These are phyloP conservation scores for Babylonia areolata DNA, from an alignment of 1,140 invertebrate species.

Conservation along the genomic window DNA sequence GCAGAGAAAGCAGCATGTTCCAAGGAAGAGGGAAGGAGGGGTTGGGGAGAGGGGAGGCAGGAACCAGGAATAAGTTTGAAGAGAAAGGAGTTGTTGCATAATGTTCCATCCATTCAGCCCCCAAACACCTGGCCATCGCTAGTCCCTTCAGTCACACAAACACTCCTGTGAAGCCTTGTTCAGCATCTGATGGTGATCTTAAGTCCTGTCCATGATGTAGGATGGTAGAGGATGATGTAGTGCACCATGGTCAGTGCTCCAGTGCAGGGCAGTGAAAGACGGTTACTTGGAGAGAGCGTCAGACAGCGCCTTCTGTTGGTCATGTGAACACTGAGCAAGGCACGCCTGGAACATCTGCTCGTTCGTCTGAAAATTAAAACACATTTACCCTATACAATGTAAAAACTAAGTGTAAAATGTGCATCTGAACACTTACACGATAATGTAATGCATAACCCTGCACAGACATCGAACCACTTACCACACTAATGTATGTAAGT, in stretches of 20 bases:
- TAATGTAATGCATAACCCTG: background rate
- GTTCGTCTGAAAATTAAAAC: slow-evolving; percentile 80
- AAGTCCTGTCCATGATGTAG: too few species aligned
- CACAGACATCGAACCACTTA: background rate
- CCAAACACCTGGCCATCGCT: too few species aligned
- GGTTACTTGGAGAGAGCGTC: slow-evolving; percentile 52
- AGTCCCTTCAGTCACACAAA: background rate
- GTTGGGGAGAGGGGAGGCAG: too few species aligned
- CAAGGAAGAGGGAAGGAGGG: too few species aligned
- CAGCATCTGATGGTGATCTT: too few species aligned
- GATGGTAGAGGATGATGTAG: too few species aligned
- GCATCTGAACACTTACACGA: background rate
- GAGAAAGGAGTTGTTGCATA: background rate
- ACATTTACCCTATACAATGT: too few species aligned
- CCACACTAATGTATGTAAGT: background rate
- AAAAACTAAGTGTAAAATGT: background rate
- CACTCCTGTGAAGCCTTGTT: too few species aligned
- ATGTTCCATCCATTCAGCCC: background rate
- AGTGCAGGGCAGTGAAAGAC: too few species aligned
- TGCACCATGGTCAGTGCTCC: too few species aligned
- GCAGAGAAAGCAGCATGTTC: background rate
- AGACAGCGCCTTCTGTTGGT: slow-evolving; percentile 88
- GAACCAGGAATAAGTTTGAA: background rate
- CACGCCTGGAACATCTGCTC: slow-evolving; percentile 89
- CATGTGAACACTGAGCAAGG: slow-evolving; percentile 83